Percentiles rank a stretch among this genome's conserved stretches.
Conservation (phyloP, 92 coral and sea anemone species). For the Phenganax stokvisi region DNA sequence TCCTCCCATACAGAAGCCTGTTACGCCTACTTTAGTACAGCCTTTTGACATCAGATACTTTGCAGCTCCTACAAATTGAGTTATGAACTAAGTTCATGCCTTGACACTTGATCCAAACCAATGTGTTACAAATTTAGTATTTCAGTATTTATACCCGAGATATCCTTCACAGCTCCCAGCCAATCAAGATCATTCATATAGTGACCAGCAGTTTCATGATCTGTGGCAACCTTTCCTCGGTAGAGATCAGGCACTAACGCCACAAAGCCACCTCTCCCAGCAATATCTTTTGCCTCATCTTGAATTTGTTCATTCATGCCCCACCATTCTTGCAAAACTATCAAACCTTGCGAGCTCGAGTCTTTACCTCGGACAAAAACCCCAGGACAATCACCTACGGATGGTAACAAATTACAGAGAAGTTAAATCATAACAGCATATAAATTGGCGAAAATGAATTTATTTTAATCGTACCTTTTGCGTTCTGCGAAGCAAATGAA, state of each 20-base stretch:
- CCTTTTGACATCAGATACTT: slow-evolving; percentile 68
- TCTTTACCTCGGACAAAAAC: slow-evolving; percentile 38
- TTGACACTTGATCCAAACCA: no score
- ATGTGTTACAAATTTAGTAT: neutral
- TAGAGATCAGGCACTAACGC: slow-evolving; percentile 90
- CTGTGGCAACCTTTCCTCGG: slow-evolving; percentile 70
- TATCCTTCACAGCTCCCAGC: slow-evolving; percentile 71
- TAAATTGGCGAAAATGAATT: no score
- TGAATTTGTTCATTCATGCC: slow-evolving; percentile 95
- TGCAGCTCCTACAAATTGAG: slow-evolving; percentile 57
- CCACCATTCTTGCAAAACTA: slow-evolving; percentile 99
- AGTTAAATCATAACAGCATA: no score
- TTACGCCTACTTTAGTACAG: slow-evolving; percentile 81
- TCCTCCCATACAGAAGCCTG: slow-evolving; percentile 99
- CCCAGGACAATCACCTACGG: slow-evolving; percentile 73
- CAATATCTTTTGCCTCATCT: slow-evolving; percentile 75
- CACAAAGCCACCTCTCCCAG: slow-evolving; percentile 62
- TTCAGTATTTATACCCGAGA: slow-evolving; percentile 28
- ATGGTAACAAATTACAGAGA: no score
- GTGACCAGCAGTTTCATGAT: slow-evolving; percentile 57
- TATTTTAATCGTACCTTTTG: neutral
- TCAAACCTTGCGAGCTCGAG: slow-evolving; percentile 56
- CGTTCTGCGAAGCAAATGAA: slow-evolving; percentile 20
- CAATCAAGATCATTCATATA: slow-evolving; percentile 58
- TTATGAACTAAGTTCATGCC: neutral